Evolutionary conservation across 2,113 vertebrate genomes (phyloP).

Genomic region (Ploceus nigricollis): DNA sequence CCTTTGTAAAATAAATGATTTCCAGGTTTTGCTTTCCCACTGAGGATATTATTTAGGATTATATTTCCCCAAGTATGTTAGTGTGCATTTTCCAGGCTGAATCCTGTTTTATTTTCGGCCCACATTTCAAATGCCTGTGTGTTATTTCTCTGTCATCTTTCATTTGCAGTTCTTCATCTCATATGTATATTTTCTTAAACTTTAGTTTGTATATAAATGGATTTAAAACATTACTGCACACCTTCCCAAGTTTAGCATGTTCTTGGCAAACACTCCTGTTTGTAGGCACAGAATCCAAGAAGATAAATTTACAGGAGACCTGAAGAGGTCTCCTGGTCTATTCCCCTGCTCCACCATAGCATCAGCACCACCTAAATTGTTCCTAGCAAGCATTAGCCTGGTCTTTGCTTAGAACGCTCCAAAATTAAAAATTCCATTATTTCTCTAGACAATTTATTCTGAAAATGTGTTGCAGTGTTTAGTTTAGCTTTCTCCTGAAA

Average conservation of each 20-base stretch:
- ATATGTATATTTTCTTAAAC: constrained; percentile 51
- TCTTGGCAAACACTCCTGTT: constrained; percentile 2
- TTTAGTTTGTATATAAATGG: constrained; percentile 37
- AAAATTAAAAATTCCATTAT: neutral
- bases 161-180: constrained; percentile 49
- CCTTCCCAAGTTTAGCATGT: constrained; percentile 35
- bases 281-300: neutral
- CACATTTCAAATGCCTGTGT: constrained; percentile 9
- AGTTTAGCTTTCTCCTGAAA: neutral
- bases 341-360: neutral
- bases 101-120: constrained; percentile 17
- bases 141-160: constrained; percentile 51
- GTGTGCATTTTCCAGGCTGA: constrained; percentile 28
- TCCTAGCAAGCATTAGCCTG: neutral
- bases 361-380: neutral
- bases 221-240: constrained; percentile 34
- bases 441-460: neutral
- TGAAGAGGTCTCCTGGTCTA: neutral
- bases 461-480: neutral
- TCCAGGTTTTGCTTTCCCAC: constrained; percentile 38
- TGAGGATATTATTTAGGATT: constrained; percentile 38
- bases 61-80: constrained; percentile 27
- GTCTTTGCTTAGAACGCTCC: neutral
- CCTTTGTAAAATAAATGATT: constrained; percentile 39
- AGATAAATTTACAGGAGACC: neutral